Evolutionary conservation across 2,113 vertebrate species (phyloP).

Genomic region (Epinephelus fuscoguttatus): DNA sequence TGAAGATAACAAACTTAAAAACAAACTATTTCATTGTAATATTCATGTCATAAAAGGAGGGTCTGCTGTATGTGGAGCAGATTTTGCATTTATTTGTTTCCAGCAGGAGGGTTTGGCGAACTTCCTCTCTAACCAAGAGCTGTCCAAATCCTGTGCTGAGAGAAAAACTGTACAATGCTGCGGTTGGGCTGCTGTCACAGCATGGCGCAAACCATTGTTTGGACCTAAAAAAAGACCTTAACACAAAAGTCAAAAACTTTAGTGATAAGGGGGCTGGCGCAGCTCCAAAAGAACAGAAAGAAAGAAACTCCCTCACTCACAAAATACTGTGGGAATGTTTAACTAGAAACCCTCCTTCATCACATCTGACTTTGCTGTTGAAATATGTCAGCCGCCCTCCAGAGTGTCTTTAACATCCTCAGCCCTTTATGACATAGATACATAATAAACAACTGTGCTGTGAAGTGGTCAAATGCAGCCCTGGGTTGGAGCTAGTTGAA

Average conservation of each 20-base stretch:
- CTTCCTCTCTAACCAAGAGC: conserved; percentile 22
- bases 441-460: conserved; percentile 6
- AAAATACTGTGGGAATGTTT: background rate
- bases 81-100: conserved; percentile 6
- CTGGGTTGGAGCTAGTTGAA: background rate
- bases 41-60: background rate
- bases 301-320: background rate
- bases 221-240: background rate
- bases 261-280: background rate
- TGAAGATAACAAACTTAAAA: background rate
- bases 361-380: background rate
- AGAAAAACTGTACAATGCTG: conserved; percentile 3
- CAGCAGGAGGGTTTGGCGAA: background rate
- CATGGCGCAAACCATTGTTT: conserved; percentile 7
- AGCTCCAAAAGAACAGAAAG: background rate
- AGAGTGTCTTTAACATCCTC: background rate
- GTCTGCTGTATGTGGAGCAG: background rate
- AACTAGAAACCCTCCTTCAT: background rate
- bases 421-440: background rate
- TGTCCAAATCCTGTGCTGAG: conserved; percentile 27
- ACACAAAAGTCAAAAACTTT: conserved; percentile 8
- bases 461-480: background rate
- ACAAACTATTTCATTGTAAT: background rate
- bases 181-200: conserved; percentile 11
- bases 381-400: background rate